Evolutionary conservation across 1,140 invertebrate species (phyloP), one percentile per base, ranked within the genome.

Genomic region (Drosophila azteca): DNA sequence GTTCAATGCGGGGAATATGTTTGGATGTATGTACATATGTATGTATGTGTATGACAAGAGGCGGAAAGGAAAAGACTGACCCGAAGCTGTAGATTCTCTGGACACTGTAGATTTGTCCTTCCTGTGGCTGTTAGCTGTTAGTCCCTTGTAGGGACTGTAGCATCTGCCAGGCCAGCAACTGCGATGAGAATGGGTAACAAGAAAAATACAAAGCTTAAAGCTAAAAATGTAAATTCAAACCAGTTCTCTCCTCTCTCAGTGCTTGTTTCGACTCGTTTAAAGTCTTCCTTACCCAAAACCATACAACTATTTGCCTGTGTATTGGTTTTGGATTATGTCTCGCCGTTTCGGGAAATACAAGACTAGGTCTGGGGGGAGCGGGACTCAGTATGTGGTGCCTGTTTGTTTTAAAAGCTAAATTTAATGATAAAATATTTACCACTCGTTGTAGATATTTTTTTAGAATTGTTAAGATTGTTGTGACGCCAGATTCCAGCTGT

Each of bases 371-470:
- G 8, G 29, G 7, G 29, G 7, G 7, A 31, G 29, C 29, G 29
- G 8, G 9, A 8, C 8, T 1, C 3, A 29, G 26, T 65, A 41
- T 24, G 26, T 50, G 53, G 46, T 65, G 41, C 11, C 20, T 29
- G 53, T 51, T 73, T 55, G 39, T 44, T 49, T 54, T 55, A 51
- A 62, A 67, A 31, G 72, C 64, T 41, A 48, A 68, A 58, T 69
- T 58, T 55, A 46, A 45, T 70, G 55, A 73, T 70, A 54, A 82
- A 81, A 81, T 78, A 72, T 81, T 73, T 70, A 31, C 5, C 5
- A 26, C 24, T 26, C 24, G 7, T 29, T n/a, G n/a, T 7, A 29
- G 6, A 29, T 41, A 43, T 64, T 24, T 49, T 20, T 20, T 20
- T 20, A 20, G 17, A 52, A 70, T 55, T 61, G 50, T 48, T 48